phyloP scores from a whole-genome alignment of 35 echinoderm and acorn worm genomes.

The Apostichopus japonicus region DNA sequence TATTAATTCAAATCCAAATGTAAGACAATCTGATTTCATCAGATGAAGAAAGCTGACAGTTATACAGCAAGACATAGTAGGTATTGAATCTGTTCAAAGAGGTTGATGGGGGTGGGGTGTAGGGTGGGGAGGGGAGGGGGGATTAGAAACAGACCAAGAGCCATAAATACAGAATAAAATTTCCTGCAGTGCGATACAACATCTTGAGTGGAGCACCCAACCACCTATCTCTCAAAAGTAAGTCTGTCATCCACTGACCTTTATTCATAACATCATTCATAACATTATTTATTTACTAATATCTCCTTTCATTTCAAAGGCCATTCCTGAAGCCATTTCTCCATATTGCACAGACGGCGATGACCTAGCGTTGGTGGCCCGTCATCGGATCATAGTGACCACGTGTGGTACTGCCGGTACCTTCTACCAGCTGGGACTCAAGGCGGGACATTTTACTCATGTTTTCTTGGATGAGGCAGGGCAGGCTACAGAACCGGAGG shows the following conservation, averaged over 20 bases:
- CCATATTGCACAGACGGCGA: constrained; percentile 83
- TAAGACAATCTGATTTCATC: too few species aligned
- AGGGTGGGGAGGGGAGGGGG: neutral
- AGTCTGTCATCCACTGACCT: too few species aligned
- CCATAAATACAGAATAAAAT: too few species aligned
- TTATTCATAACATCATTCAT: too few species aligned
- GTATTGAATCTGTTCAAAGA: neutral
- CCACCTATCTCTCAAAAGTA: too few species aligned
- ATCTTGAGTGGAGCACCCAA: too few species aligned
- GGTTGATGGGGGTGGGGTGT: neutral
- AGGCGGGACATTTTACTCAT: constrained; percentile 89
- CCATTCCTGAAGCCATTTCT: constrained; percentile 61
- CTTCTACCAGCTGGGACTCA: constrained; percentile 85
- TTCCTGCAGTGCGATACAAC: too few species aligned
- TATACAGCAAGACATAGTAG: too few species aligned
- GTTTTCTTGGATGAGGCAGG: constrained; percentile 92
- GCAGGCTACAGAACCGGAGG: constrained; percentile 91
- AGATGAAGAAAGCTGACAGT: too few species aligned
- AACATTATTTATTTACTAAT: too few species aligned
- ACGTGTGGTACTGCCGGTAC: constrained; percentile 76
- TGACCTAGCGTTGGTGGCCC: constrained; percentile 63
- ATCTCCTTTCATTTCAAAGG: too few species aligned
- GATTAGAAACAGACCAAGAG: neutral
- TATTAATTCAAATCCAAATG: too few species aligned
- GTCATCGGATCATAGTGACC: constrained; percentile 79